Conservation (phyloP, 2,113 vertebrate species). For the Cochlearius cochlearius region DNA sequence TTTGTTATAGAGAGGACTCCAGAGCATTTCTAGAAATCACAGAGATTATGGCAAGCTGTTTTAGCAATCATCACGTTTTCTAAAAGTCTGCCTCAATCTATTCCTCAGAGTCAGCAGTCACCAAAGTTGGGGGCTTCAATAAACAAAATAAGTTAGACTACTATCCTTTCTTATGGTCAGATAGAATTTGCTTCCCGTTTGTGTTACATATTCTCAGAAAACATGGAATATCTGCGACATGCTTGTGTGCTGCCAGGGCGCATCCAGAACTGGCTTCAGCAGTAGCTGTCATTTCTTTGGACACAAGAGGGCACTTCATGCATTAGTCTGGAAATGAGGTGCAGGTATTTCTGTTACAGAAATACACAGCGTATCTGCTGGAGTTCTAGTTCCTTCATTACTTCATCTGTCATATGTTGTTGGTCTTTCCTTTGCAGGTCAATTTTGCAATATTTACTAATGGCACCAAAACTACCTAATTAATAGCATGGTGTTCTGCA, state of each 20-base stretch:
- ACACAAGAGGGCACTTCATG: slow-evolving; percentile 69
- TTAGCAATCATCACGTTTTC: not conserved
- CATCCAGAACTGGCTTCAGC: not conserved
- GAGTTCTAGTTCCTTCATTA: not conserved
- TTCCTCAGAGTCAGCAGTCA: not conserved
- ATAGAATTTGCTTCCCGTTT: not conserved
- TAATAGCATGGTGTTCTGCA: not conserved
- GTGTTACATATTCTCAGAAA: not conserved
- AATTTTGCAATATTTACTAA: not conserved
- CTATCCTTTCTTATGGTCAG: not conserved
- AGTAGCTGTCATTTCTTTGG: not conserved
- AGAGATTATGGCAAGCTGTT: not conserved
- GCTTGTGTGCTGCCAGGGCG: not conserved
- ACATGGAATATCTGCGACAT: not conserved
- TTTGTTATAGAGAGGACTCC: not conserved
- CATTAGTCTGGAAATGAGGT: not conserved
- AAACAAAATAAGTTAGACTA: not conserved
- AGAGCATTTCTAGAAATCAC: not conserved
- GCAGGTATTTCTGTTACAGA: not conserved
- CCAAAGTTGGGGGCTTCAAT: not conserved
- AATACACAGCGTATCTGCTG: not conserved
- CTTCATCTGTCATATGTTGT: not conserved
- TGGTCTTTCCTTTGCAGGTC: not conserved
- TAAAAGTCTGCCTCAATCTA: not conserved
- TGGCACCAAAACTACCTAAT: not conserved